These are phyloP conservation scores for Chelonus formosanus DNA, from an alignment of 2,888 invertebrate species.

Conservation along the genomic window DNA sequence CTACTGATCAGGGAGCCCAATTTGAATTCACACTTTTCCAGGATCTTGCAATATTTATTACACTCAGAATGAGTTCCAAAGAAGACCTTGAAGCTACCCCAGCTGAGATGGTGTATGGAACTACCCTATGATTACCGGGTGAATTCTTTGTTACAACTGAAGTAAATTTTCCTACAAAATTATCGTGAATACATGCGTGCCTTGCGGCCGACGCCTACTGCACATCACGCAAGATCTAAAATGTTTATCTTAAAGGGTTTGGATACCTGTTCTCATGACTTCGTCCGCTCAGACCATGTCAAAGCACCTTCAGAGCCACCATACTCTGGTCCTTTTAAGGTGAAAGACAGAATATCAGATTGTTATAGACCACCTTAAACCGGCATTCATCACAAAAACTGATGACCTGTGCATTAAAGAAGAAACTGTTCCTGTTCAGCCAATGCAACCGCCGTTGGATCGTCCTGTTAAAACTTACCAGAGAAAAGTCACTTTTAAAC, in stretches of 20 bases:
- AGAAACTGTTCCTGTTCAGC: not conserved
- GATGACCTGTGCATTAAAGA: not conserved
- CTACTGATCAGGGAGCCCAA: slow-evolving; percentile 52
- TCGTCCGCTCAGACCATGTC: not conserved
- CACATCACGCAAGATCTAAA: slow-evolving; percentile 32
- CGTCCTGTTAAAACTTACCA: not conserved
- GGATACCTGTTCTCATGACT: slow-evolving; percentile 30
- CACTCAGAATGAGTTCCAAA: slow-evolving; percentile 35
- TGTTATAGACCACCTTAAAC: not conserved
- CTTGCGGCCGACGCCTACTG: slow-evolving; percentile 32
- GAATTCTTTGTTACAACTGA: slow-evolving; percentile 38
- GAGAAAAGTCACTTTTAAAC: not conserved
- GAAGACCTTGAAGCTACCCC: slow-evolving; percentile 29
- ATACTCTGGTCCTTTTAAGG: not conserved
- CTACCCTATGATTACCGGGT: slow-evolving; percentile 39
- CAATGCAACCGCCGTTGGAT: not conserved
- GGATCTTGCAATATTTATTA: slow-evolving; percentile 34
- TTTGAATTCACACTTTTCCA: slow-evolving; percentile 47
- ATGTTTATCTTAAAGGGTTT: slow-evolving; percentile 36
- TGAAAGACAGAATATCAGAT: not conserved
- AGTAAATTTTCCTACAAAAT: slow-evolving; percentile 34
- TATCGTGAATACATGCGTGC: slow-evolving; percentile 32
- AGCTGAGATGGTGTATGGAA: slow-evolving; percentile 41
- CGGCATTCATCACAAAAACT: not conserved
- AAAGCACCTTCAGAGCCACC: not conserved